phyloP scores from a whole-genome alignment of 53 echinoderm and acorn worm species.

The Astropecten irregularis region DNA sequence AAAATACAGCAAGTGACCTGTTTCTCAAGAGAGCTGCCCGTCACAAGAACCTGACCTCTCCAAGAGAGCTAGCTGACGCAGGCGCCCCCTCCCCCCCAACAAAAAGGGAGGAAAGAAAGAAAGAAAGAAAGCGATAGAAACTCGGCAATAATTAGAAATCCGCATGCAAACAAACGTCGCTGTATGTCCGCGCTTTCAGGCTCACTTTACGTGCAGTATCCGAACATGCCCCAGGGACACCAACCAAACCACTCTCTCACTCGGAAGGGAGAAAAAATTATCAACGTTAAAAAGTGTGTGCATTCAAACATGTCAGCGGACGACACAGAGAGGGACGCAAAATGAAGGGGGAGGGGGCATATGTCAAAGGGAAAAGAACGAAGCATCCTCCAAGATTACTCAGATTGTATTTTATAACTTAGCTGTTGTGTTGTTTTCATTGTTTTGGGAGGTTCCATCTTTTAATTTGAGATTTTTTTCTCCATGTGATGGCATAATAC shows the following conservation, averaged over 20 bases:
- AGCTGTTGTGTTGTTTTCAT: too few species aligned
- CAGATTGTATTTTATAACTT: neutral
- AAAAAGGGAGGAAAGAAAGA: neutral
- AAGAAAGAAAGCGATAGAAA: neutral
- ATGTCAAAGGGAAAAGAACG: neutral
- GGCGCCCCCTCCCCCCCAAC: too few species aligned
- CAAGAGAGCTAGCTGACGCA: too few species aligned
- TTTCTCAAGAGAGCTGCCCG: neutral
- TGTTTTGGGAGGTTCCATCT: too few species aligned
- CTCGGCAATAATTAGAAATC: conserved; percentile 1
- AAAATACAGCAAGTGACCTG: neutral
- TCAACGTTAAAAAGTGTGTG: conserved; percentile 15
- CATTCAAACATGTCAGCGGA: neutral
- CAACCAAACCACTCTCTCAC: conserved; percentile 30
- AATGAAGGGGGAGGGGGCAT: neutral
- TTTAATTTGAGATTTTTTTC: too few species aligned
- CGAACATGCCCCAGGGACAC: conserved; percentile 29
- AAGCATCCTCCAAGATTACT: neutral
- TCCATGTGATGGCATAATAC: too few species aligned
- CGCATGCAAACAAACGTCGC: conserved; percentile 47
- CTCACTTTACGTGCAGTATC: conserved; percentile 28
- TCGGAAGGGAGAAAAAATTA: conserved; percentile 18
- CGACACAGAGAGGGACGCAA: neutral
- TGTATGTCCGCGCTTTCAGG: conserved; percentile 18
- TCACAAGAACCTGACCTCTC: neutral